Conservation (phyloP, 2,113 vertebrate species). For the Solenodon paradoxus region DNA sequence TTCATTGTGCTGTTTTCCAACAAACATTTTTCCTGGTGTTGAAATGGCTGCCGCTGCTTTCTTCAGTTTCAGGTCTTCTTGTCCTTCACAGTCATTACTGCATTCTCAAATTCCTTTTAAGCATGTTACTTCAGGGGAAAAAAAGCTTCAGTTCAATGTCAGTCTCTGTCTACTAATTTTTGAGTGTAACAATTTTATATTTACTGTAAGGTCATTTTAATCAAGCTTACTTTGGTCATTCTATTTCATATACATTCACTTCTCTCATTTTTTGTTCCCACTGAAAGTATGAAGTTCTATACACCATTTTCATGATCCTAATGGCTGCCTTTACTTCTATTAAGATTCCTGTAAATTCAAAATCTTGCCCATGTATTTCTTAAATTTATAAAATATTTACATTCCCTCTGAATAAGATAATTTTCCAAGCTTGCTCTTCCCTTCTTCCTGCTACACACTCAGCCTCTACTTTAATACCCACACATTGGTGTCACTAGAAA, state of each 20-base stretch:
- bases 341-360: neutral
- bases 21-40: neutral
- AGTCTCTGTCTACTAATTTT: neutral
- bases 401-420: neutral
- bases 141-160: neutral
- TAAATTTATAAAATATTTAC: neutral
- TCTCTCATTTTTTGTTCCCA: neutral
- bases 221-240: neutral
- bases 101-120: neutral
- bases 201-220: neutral
- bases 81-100: neutral
- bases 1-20: neutral
- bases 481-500: neutral
- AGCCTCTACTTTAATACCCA: neutral
- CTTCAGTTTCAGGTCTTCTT: neutral
- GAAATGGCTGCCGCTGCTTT: neutral
- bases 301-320: neutral
- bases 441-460: neutral
- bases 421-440: neutral
- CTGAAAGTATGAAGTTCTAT: neutral
- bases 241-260: neutral
- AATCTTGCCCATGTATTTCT: neutral
- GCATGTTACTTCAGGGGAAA: neutral
- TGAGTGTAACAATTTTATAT: neutral
- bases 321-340: neutral